These are phyloP conservation scores for Hycleus cichorii DNA, from an alignment of 1,140 invertebrate species.

Conservation along the genomic window DNA sequence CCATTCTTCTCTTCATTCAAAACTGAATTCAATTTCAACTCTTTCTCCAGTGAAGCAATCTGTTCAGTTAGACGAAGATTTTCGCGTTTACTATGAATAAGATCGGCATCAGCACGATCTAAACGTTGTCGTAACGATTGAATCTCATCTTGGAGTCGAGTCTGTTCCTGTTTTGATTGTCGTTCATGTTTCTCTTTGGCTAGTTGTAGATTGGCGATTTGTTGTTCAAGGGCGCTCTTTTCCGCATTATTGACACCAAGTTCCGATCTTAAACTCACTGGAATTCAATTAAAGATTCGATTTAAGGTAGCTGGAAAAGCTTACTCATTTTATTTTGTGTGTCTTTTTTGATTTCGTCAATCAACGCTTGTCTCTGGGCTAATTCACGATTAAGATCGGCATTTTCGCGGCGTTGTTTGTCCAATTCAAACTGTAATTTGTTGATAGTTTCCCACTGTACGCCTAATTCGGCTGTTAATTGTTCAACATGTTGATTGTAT, in stretches of 20 bases:
- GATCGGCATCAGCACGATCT: conserved; percentile 68
- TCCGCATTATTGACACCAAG: conserved; percentile 62
- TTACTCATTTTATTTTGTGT: conserved; percentile 64
- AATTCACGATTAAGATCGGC: conserved; percentile 64
- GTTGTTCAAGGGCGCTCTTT: conserved; percentile 67
- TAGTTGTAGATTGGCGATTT: conserved; percentile 56
- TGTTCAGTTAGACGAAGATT: conserved; percentile 67
- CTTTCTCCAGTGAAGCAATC: conserved; percentile 68
- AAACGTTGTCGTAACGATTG: conserved; percentile 67
- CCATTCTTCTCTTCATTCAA: conserved; percentile 34
- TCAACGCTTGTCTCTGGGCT: conserved; percentile 58
- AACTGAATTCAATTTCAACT: conserved; percentile 46
- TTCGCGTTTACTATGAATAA: conserved; percentile 66
- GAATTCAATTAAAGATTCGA: conserved; percentile 11
- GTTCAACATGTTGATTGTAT: conserved; percentile 66
- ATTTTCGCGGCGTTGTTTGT: conserved; percentile 66
- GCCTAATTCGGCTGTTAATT: conserved; percentile 66
- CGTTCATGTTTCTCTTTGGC: conserved; percentile 58
- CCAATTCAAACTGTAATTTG: conserved; percentile 67
- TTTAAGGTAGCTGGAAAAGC: conserved; percentile 6
- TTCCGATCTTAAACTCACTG: conserved; percentile 65
- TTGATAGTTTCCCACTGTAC: conserved; percentile 71
- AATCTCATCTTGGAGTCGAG: conserved; percentile 64
- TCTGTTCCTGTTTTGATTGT: conserved; percentile 65
- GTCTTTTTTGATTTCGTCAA: conserved; percentile 73